phyloP scores from a whole-genome alignment of 1,140 invertebrate genomes.

The Coelopa frigida region DNA sequence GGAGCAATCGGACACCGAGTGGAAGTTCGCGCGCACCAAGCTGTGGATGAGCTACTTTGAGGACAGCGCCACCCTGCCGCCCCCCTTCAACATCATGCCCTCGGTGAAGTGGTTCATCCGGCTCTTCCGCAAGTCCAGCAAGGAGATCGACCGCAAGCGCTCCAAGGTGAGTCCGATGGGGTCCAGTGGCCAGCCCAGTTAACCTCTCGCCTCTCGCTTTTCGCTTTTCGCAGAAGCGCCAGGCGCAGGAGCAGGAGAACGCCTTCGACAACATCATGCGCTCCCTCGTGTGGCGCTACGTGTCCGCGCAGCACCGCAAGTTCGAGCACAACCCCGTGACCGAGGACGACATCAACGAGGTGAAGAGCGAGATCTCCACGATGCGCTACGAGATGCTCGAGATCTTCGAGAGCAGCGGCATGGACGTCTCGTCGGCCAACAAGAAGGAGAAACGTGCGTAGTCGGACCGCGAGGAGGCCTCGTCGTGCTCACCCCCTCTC shows the following conservation, averaged over 20 bases:
- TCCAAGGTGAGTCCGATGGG: constrained; percentile 35
- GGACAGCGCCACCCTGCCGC: constrained; percentile 73
- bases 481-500: not conserved
- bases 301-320: constrained; percentile 68
- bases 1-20: constrained; percentile 80
- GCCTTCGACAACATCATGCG: constrained; percentile 73
- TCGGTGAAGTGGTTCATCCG: constrained; percentile 58
- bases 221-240: constrained; percentile 25
- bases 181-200: not conserved
- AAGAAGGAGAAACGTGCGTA: constrained; percentile 59
- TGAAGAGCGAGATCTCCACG: constrained; percentile 80
- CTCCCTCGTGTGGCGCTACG: constrained; percentile 76
- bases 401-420: constrained; percentile 69
- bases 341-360: constrained; percentile 87
- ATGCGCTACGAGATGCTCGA: constrained; percentile 79
- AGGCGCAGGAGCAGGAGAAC: constrained; percentile 55
- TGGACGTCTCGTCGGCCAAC: constrained; percentile 65
- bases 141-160: constrained; percentile 34
- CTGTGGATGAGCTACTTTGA: constrained; percentile 90
- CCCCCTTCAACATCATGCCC: constrained; percentile 78
- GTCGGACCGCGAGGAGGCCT: not conserved
- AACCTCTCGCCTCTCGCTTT: not conserved
- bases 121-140: constrained; percentile 40
- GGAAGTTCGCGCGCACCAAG: constrained; percentile 85
- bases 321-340: constrained; percentile 71